Conservation (phyloP, 2,888 invertebrate genomes). For the Chaetogeoica ovagalla region DNA sequence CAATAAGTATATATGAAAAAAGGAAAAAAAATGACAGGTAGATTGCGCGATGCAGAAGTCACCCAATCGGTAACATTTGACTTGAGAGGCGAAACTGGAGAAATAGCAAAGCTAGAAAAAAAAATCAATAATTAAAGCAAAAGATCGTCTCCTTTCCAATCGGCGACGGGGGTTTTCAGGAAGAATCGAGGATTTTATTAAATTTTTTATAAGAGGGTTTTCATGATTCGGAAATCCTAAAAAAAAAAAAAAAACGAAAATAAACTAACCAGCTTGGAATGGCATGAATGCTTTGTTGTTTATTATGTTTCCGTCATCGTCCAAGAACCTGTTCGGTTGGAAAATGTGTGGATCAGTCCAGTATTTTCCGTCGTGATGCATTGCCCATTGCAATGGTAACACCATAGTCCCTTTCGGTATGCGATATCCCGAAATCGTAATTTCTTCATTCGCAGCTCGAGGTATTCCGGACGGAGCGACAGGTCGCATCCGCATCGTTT, state of each 20-base stretch:
- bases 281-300: constrained; percentile 76
- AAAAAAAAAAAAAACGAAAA: neutral
- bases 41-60: too few species aligned
- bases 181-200: too few species aligned
- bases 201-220: too few species aligned
- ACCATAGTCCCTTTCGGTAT: constrained; percentile 74
- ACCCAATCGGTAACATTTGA: too few species aligned
- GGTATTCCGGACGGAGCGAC: constrained; percentile 84
- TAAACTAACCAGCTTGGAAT: constrained; percentile 73
- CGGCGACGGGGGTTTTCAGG: too few species aligned
- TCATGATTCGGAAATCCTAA: neutral
- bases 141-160: too few species aligned
- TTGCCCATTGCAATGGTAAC: constrained; percentile 78
- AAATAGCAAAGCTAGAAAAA: too few species aligned
- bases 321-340: constrained; percentile 72
- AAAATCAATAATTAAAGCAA: too few species aligned
- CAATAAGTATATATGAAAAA: too few species aligned
- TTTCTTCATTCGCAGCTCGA: constrained; percentile 69
- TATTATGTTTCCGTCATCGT: constrained; percentile 66
- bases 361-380: constrained; percentile 71
- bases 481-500: constrained; percentile 76
- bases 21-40: too few species aligned
- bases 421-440: constrained; percentile 61
- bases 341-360: constrained; percentile 73
- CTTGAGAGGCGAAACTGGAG: too few species aligned